Evolutionary conservation across 2,888 invertebrate species (phyloP), one percentile per base, ranked within the genome.

Genomic region (Taenaris catops): DNA sequence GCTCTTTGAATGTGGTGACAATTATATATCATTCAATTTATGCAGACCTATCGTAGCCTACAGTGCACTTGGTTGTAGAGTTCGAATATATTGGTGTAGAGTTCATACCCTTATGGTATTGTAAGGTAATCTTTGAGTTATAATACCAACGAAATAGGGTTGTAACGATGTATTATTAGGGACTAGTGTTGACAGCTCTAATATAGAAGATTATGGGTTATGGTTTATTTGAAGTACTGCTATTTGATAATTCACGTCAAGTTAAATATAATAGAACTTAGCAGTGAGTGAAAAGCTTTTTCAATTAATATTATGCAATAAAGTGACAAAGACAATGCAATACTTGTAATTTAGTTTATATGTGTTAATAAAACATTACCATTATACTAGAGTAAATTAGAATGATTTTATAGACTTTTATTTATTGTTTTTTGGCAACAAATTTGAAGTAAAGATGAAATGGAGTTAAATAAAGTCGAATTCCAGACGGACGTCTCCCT

Each of bases 71-170:
- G 24, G 4, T 5, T 17, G 3, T 5, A 8, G 2, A 48, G 65
- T 41, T 61, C 58, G 38, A 33, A 10, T 36, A 40, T 26, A 17
- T 34, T 55, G 53, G 57, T 29, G 20, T 25, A 42, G 27, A 44
- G 45, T 45, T 39, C 36, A 47, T 53, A 57, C 70, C 73, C 75
- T 66, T 53, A 61, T 57, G 53, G 58, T 61, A 53, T 49, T 41
- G 43, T 73, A 72, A 76, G 73, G 64, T 81, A 78, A 79, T 80
- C 75, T 81, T 75, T 61, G 60, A 67, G 70, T 71, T 69, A 62
- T 70, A 65, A 67, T 66, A 65, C 58, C 54, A 52, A 58, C 62
- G 53, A 58, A 65, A 64, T 66, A 55, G 76, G 79, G 80, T 71
- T 62, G 69, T 70, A 72, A 75, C 73, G 72, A 73, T 59, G 68